A percentile compares a stretch with the other conserved stretches of the same genome.
Conservation (phyloP, 2,797 vertebrate genomes). For the Scolopax bukidnonensis region DNA sequence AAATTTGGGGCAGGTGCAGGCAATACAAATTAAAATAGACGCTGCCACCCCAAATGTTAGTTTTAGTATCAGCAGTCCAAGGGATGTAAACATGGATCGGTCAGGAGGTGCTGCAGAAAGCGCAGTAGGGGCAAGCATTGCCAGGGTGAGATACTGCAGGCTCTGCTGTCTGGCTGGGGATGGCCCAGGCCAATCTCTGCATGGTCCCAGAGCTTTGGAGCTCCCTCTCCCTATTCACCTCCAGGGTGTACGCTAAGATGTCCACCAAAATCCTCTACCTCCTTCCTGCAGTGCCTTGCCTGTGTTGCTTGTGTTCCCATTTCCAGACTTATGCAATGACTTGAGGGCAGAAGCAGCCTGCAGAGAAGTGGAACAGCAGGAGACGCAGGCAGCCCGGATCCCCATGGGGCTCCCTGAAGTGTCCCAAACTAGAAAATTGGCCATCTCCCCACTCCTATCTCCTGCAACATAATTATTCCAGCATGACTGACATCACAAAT, state of each 20-base stretch:
- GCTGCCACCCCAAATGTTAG: not conserved
- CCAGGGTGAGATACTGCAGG: not conserved
- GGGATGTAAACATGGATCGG: not conserved
- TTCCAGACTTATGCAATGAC: not conserved
- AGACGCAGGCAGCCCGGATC: not conserved
- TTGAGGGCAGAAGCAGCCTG: not conserved
- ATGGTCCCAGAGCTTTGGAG: not conserved
- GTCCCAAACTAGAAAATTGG: constrained; percentile 11
- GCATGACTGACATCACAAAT: constrained; percentile 35
- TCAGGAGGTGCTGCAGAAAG: not conserved
- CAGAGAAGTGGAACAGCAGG: not conserved
- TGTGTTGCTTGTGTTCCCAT: not conserved
- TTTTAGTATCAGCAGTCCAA: not conserved
- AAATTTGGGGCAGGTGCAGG: not conserved
- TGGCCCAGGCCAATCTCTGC: not conserved
- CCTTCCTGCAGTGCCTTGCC: not conserved
- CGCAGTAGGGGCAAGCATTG: not conserved
- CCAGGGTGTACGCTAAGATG: not conserved
- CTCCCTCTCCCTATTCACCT: not conserved
- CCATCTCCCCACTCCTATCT: not conserved
- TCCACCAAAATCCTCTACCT: not conserved
- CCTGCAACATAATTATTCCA: constrained; percentile 15
- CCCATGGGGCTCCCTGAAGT: not conserved
- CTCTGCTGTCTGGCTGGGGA: not conserved
- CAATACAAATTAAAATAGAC: not conserved